Conservation (phyloP, 2,888 invertebrate species). For the Acrobasis consociella region DNA sequence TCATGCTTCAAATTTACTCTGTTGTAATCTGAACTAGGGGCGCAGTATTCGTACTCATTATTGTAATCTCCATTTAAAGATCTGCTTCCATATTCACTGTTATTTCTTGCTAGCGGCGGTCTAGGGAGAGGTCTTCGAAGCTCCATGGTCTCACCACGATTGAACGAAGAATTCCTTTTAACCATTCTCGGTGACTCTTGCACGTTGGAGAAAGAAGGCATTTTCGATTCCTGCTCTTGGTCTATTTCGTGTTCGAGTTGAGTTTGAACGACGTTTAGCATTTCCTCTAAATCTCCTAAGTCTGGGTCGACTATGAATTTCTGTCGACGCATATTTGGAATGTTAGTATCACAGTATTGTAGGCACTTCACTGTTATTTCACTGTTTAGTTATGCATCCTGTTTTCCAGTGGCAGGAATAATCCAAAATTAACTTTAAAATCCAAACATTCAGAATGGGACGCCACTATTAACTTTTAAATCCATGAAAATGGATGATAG, state of each 20-base stretch:
- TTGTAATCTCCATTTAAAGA: conserved; percentile 48
- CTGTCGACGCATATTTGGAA: conserved; percentile 58
- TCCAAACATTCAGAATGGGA: no score
- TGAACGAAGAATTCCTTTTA: conserved; percentile 57
- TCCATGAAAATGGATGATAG: no score
- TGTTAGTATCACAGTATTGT: conserved; percentile 16
- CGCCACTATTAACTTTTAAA: no score
- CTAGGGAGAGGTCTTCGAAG: conserved; percentile 51
- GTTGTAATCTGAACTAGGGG: conserved; percentile 44
- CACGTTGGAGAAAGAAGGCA: conserved; percentile 62
- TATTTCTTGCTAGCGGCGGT: conserved; percentile 47
- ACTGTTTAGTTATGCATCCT: conserved; percentile 11
- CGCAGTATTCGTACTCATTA: conserved; percentile 47
- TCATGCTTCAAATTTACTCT: conserved; percentile 61
- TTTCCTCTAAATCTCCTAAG: conserved; percentile 74
- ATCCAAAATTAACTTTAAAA: no score
- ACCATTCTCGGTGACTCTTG: conserved; percentile 70
- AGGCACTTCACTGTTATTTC: conserved; percentile 5
- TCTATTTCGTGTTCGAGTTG: conserved; percentile 76
- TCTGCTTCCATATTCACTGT: conserved; percentile 47
- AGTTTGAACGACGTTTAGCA: conserved; percentile 75
- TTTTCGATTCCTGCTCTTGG: conserved; percentile 63
- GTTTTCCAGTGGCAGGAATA: no score
- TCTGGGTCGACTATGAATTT: conserved; percentile 72
- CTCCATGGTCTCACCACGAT: conserved; percentile 53